Evolutionary conservation across 1,140 invertebrate genomes (phyloP).

Genomic region (Tetranychus urticae): DNA sequence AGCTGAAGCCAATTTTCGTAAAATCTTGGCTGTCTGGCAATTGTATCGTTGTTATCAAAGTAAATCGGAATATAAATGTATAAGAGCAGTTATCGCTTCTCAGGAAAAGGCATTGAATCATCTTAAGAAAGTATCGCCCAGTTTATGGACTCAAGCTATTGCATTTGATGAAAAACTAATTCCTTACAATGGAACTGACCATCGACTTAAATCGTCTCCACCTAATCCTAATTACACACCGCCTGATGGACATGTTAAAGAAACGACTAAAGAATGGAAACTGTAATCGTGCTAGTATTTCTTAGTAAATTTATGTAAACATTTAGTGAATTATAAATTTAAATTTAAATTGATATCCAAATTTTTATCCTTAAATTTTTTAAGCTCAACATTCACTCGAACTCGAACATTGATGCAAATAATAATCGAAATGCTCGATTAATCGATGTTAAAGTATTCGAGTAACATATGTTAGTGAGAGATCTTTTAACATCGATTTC

Average conservation of each 20-base stretch:
- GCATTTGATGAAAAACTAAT: slow-evolving; percentile 41
- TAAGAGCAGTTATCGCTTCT: slow-evolving; percentile 36
- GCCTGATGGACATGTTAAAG: slow-evolving; percentile 61
- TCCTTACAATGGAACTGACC: slow-evolving; percentile 35
- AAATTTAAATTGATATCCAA: too few relatives aligned
- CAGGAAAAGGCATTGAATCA: slow-evolving; percentile 51
- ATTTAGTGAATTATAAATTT: too few relatives aligned
- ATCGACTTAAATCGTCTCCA: slow-evolving; percentile 39
- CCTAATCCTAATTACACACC: slow-evolving; percentile 45
- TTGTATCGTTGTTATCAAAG: slow-evolving; percentile 36
- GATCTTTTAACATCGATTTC: too few relatives aligned
- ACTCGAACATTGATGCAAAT: not conserved
- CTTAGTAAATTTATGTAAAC: too few relatives aligned
- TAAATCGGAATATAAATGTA: slow-evolving; percentile 32
- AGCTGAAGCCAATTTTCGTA: not conserved
- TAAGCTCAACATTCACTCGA: not conserved
- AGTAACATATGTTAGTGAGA: too few relatives aligned
- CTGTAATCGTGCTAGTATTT: slow-evolving; percentile 2
- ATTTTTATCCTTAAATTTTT: too few relatives aligned
- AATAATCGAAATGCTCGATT: not conserved
- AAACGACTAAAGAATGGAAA: slow-evolving; percentile 52
- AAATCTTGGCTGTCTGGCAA: slow-evolving; percentile 31
- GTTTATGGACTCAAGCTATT: slow-evolving; percentile 55
- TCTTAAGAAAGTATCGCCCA: slow-evolving; percentile 45
- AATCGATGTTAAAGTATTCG: not conserved